A percentile compares a stretch with the other conserved stretches of the same genome.
Evolutionary conservation across 2,113 vertebrate species (phyloP).

Genomic region (Cottus gobio): DNA sequence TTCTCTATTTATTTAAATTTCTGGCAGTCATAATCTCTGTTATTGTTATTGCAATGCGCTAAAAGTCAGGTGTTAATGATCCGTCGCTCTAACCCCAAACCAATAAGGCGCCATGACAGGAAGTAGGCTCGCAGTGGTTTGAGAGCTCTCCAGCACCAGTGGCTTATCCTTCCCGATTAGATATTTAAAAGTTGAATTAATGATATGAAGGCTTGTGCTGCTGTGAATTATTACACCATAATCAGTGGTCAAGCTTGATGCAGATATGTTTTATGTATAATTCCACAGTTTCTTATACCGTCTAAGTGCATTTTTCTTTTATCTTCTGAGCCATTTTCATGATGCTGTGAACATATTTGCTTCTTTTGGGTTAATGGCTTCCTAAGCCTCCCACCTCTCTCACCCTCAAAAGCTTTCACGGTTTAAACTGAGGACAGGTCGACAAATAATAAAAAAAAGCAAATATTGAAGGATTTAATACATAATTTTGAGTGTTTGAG

Average conservation of each 20-base stretch:
- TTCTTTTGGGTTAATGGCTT: slow-evolving; percentile 16
- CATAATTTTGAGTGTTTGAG: slow-evolving; percentile 27
- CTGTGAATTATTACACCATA: not conserved
- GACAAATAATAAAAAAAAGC: slow-evolving; percentile 31
- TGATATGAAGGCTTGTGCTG: not conserved
- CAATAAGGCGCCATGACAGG: too few species aligned
- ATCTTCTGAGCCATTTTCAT: not conserved
- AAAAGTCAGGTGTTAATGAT: slow-evolving; percentile 55
- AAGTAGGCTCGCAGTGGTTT: slow-evolving; percentile 2
- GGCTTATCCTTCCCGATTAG: not conserved
- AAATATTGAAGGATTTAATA: slow-evolving; percentile 29
- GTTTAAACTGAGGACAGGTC: not conserved
- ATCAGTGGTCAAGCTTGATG: not conserved
- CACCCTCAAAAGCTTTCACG: not conserved
- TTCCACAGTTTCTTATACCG: not conserved
- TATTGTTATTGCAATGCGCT: slow-evolving; percentile 32
- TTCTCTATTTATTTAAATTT: slow-evolving; percentile 62
- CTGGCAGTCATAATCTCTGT: slow-evolving; percentile 41
- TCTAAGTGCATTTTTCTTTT: not conserved
- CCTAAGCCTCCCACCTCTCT: not conserved
- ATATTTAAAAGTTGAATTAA: slow-evolving; percentile 2
- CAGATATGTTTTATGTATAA: not conserved
- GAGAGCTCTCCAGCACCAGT: not conserved
- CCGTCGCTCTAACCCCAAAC: slow-evolving; percentile 19
- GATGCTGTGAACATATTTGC: not conserved